Base-by-base conservation (phyloP, 2,113 vertebrate species). In the Elephantulus edwardii region DNA sequence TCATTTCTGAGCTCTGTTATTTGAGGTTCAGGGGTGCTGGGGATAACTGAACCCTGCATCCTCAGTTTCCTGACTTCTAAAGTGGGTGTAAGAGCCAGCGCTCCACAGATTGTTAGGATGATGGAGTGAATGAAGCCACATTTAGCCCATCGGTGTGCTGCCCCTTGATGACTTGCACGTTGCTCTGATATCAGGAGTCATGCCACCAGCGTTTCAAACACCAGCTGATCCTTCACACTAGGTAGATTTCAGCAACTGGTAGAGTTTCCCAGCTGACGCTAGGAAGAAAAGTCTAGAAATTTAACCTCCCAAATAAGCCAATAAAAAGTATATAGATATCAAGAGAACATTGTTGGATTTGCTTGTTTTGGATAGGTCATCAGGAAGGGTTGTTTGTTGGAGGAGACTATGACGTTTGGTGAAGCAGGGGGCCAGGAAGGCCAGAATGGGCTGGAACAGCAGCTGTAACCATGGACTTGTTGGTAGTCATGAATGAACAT, bases 41-140 rank as follows among this genome's bases (percentile, higher is more conserved):
- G 35, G 42, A 70, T 66, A 5, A 78, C 14, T 74, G 81, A 44
- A 46, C 17, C 62, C 89, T 82, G 48, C 33, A 38, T 78, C 24
- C 20, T 75, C 46, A 48, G 30, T 75, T 88, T 92, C 19, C 2
- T 91, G 11, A 68, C 44, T 78, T 94, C 33, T 68, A 74, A 77
- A 89, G 85, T 83, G 44, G 24, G n/a, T 28, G 54, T 42, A 76
- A 52, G 30, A 83, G 28, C 2, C 6, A 24, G 13, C 35, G 6
- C 4, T 86, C 60, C 40, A 58, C 68, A 84, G 52, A 62, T 76
- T 35, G 26, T 28, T 66, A 8, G 75, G 24, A 75, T 16, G 52
- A 83, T 71, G 78, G 88, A 72, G 60, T 90, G 46, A 79, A 71
- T 62, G 50, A 90, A 93, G 81, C 14, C 30, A 58, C 1, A 4